These are phyloP conservation scores for Emys orbicularis DNA, from an alignment of 2,797 vertebrate genomes.

Conservation along the genomic window DNA sequence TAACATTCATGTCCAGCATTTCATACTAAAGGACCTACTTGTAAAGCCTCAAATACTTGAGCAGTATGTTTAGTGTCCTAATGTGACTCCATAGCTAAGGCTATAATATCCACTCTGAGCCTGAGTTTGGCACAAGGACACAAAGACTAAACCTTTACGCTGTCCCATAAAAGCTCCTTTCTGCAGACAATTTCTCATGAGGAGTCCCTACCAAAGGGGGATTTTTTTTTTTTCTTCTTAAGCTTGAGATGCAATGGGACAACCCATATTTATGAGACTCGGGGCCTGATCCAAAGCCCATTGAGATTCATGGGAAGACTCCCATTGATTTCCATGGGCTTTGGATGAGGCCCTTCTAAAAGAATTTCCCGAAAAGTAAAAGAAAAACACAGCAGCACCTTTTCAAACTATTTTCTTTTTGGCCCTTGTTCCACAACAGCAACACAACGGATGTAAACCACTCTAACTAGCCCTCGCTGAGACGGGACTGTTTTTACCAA, in stretches of 20 bases:
- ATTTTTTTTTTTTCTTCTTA: not conserved
- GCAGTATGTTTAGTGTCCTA: not conserved
- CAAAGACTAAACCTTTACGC: constrained; percentile 2
- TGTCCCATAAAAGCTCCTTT: constrained; percentile 39
- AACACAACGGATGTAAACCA: not conserved
- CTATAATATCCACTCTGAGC: not conserved
- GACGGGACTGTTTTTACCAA: not conserved
- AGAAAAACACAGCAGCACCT: not conserved
- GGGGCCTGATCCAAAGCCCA: not conserved
- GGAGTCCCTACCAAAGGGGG: not conserved
- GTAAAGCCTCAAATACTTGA: not conserved
- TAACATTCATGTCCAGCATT: not conserved
- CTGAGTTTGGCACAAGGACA: not conserved
- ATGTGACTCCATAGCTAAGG: not conserved
- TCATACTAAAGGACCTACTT: not conserved
- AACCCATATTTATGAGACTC: not conserved
- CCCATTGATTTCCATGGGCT: not conserved
- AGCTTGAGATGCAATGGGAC: constrained; percentile 12
- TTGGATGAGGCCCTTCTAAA: not conserved
- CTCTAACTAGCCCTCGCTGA: not conserved
- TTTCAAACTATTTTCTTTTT: not conserved
- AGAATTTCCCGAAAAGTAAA: not conserved
- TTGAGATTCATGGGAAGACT: not conserved
- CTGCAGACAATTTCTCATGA: constrained; percentile 31
- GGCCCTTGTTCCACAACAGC: not conserved